These are phyloP conservation scores for Drosophila mimica DNA, from an alignment of 2,888 invertebrate species.

Conservation along the genomic window DNA sequence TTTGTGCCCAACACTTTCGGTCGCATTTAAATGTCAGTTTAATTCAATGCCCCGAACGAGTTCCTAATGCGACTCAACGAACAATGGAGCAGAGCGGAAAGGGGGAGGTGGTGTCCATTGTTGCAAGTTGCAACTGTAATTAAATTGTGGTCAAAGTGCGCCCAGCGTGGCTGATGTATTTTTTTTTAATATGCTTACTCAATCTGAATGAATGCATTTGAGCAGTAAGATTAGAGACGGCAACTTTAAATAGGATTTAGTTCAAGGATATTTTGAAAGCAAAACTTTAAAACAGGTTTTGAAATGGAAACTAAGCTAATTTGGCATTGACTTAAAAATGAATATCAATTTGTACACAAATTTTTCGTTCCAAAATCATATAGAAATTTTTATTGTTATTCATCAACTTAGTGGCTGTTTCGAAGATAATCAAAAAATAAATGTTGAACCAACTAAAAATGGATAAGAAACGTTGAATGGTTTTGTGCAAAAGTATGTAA, in stretches of 20 bases:
- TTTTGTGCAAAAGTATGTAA: neutral
- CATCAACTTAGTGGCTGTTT: neutral
- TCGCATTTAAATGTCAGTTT: conserved; percentile 75
- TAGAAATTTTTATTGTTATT: neutral
- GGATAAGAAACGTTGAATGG: neutral
- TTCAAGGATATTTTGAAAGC: neutral
- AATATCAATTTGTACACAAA: neutral
- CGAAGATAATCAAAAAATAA: neutral
- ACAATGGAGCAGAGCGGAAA: neutral
- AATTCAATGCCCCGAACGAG: conserved; percentile 71
- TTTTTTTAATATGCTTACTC: conserved; percentile 37
- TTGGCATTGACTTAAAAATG: neutral
- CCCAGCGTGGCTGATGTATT: conserved; percentile 19
- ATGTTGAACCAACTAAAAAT: neutral
- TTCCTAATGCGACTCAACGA: conserved; percentile 57
- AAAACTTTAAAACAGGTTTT: neutral
- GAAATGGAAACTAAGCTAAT: neutral
- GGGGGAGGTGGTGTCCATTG: conserved; percentile 29
- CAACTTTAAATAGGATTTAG: conserved; percentile 7
- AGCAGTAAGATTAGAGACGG: conserved; percentile 19
- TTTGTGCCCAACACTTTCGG: conserved; percentile 26
- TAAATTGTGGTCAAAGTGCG: conserved; percentile 73
- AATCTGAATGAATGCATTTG: conserved; percentile 34
- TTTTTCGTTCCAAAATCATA: neutral
- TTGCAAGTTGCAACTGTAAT: conserved; percentile 73